phyloP scores from a whole-genome alignment of 2,797 vertebrate species.

The Danio jaintianensis region DNA sequence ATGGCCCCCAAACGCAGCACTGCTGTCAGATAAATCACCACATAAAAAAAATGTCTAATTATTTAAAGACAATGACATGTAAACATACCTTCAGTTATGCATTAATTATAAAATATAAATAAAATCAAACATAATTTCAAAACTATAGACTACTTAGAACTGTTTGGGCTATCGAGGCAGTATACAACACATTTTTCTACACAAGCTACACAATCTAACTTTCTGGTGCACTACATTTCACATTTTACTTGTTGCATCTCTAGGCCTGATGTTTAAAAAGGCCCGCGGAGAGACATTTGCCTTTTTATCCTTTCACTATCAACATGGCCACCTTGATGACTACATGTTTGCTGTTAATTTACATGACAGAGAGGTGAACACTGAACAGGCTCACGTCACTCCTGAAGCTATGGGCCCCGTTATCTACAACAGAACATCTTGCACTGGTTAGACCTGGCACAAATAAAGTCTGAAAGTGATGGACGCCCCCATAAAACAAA shows the following conservation, averaged over 20 bases:
- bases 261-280: neutral
- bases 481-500: conserved; percentile 21
- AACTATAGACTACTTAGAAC: neutral
- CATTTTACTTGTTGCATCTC: neutral
- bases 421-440: conserved; percentile 61
- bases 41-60: no score
- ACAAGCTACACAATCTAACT: neutral
- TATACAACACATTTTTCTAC: neutral
- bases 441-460: conserved; percentile 32
- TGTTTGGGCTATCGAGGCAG: neutral
- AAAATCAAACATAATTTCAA: no score
- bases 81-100: no score
- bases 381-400: conserved; percentile 27
- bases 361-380: conserved; percentile 20
- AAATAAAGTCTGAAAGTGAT: conserved; percentile 33
- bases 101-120: no score
- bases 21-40: no score
- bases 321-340: conserved; percentile 51
- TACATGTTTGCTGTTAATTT: conserved; percentile 44
- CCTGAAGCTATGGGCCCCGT: conserved; percentile 3
- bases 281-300: neutral
- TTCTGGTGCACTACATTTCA: neutral
- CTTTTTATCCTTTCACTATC: conserved; percentile 37
- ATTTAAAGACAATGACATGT: no score
- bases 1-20: no score